Base-by-base conservation (phyloP, 1,140 invertebrate genomes). In the Littorina saxatilis region DNA sequence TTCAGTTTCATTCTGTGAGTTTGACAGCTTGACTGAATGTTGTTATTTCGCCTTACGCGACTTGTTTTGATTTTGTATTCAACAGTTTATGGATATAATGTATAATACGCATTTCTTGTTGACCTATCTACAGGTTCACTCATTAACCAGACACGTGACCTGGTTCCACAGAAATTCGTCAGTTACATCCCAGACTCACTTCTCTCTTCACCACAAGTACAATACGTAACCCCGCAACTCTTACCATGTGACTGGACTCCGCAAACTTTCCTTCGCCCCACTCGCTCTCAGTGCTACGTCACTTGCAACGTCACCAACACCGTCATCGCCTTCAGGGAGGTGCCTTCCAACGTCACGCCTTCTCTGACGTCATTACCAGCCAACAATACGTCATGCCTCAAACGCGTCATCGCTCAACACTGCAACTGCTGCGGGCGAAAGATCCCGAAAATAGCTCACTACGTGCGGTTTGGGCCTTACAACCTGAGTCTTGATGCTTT, bases 391-490 rank as follows among this genome's bases (percentile, higher is more conserved):
- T 37, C 47, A 9, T 63, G 55, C 32, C 29, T 47, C n/a, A 43
- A 35, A 43, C 61, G n/a, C 39, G 74, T 50, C 55, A 61, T 20
- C 40, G 23, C n/a, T 20, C 23, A 13, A 15, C 29, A 37, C 39
- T 76, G 73, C 74, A 77, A 43, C 52, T 73, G 50, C 74, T 40
- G 32, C 50, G 32, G n/a, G 0, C 20, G n/a, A 29, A 35, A 27
- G 4, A 63, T 82, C 15, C 80, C 80, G 37, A 55, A 61, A 29
- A 29, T 82, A 15, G 80, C 63, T 29, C 80, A 82, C 43, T 82
- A 82, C 58, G 61, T 82, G 9, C 75, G 80, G 58, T 82, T 82
- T 47, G 29, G 58, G 11, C 29, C 20, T 4, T 58, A 32, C 43
- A 23, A 2, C 35, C 66, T 82, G 80, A n/a, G 39, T 9, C 32